A percentile compares a stretch with the other conserved stretches of the same genome.
phyloP scores from a whole-genome alignment of 2,797 vertebrate species.

The Mus caroli region DNA sequence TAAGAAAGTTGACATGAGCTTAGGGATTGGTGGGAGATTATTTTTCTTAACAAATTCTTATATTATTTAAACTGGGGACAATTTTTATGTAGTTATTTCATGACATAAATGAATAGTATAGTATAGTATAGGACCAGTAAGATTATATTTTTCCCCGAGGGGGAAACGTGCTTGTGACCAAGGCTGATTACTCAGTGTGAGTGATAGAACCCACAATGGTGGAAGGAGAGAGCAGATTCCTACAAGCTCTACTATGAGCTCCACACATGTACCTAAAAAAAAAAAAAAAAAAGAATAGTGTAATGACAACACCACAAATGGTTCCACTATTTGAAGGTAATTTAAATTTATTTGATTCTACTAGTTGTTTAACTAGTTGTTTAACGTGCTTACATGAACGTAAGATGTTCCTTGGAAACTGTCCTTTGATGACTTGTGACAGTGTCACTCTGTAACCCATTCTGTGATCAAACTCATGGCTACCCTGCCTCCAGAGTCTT shows the following conservation, averaged over 20 bases:
- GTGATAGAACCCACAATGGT: neutral
- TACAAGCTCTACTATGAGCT: neutral
- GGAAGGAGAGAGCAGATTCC: neutral
- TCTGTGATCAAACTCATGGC: neutral
- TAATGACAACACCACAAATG: slow-evolving; percentile 27
- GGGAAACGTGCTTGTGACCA: neutral
- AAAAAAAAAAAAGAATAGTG: accelerated
- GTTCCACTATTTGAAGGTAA: slow-evolving; percentile 43
- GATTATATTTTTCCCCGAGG: neutral
- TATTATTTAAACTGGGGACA: slow-evolving; percentile 30
- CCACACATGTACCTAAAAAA: neutral
- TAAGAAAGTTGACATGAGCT: neutral
- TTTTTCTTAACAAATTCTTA: slow-evolving; percentile 8
- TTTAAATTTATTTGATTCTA: slow-evolving; percentile 38
- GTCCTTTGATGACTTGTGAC: neutral
- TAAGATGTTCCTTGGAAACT: slow-evolving; percentile 15
- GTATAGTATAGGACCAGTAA: neutral
- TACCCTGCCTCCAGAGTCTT: neutral
- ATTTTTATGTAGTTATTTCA: slow-evolving; percentile 40
- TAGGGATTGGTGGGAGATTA: neutral
- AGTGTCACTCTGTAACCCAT: neutral
- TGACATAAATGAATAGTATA: neutral
- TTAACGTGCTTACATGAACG: neutral
- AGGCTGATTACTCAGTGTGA: neutral
- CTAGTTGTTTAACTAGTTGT: slow-evolving; percentile 9